phyloP scores from a whole-genome alignment of 2,888 invertebrate genomes.

The Exocentrus adspersus region DNA sequence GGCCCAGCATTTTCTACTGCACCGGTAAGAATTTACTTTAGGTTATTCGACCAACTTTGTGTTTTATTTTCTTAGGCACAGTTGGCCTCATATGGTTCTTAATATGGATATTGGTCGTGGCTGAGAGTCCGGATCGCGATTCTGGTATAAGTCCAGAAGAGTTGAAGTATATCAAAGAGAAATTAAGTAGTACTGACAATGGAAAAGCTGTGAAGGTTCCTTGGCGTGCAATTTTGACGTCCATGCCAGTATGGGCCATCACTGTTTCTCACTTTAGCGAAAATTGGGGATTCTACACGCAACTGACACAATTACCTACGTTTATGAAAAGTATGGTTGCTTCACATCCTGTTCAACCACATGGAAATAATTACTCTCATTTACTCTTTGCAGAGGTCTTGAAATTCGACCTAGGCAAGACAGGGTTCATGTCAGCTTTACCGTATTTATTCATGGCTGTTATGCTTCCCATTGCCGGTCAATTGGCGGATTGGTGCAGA shows the following conservation, averaged over 20 bases:
- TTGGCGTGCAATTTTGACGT: slow-evolving; percentile 80
- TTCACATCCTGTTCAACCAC: too few species aligned
- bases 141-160: slow-evolving; percentile 77
- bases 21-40: slow-evolving; percentile 63
- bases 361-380: too few species aligned
- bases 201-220: slow-evolving; percentile 72
- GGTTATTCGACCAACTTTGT: too few species aligned
- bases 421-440: slow-evolving; percentile 85
- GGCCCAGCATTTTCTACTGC: slow-evolving; percentile 86
- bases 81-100: slow-evolving; percentile 78
- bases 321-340: slow-evolving; percentile 40
- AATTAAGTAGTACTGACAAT: slow-evolving; percentile 66
- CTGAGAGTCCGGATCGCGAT: slow-evolving; percentile 80
- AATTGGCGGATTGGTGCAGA: slow-evolving; percentile 83
- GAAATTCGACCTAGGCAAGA: slow-evolving; percentile 77
- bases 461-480: slow-evolving; percentile 81
- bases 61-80: too few species aligned
- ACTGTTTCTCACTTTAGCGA: slow-evolving; percentile 86
- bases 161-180: slow-evolving; percentile 75
- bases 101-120: slow-evolving; percentile 76
- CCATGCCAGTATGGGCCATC: slow-evolving; percentile 85
- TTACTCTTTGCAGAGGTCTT: slow-evolving; percentile 74
- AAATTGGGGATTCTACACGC: slow-evolving; percentile 91
- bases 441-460: slow-evolving; percentile 91
- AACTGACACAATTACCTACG: slow-evolving; percentile 58